Conservation (phyloP, 2,113 vertebrate genomes). For the Dendropsophus ebraccatus region DNA sequence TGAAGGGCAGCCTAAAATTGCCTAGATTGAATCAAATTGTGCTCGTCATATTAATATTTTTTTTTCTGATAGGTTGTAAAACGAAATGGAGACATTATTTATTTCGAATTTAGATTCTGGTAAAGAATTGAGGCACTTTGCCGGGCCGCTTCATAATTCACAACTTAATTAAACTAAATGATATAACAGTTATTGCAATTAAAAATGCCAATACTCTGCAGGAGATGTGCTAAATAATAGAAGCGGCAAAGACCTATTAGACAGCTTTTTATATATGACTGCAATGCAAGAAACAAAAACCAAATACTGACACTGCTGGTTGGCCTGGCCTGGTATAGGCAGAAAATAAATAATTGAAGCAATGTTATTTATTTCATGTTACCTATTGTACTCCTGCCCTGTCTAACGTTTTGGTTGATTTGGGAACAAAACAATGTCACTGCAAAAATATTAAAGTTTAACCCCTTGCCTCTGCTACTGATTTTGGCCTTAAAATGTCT, state of each 20-base stretch:
- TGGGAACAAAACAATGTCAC: not conserved
- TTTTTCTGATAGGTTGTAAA: conserved; percentile 45
- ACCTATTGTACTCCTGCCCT: not conserved
- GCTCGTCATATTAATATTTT: conserved; percentile 44
- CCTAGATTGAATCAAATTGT: conserved; percentile 51
- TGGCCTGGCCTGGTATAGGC: not conserved
- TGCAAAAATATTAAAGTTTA: not conserved
- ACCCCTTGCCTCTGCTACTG: too few species aligned
- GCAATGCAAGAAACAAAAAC: not conserved
- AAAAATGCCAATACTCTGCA: conserved; percentile 33
- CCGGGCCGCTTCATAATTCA: conserved; percentile 37
- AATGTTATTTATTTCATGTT: not conserved
- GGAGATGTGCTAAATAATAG: conserved; percentile 30
- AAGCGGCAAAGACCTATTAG: not conserved
- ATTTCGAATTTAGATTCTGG: conserved; percentile 37
- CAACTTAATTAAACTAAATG: conserved; percentile 49
- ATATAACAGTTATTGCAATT: conserved; percentile 45
- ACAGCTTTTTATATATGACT: not conserved
- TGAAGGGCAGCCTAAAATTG: conserved; percentile 47
- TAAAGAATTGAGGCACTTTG: conserved; percentile 21
- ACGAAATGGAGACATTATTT: conserved; percentile 39
- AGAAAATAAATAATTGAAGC: not conserved
- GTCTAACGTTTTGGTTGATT: not conserved
- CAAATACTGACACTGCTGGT: not conserved
- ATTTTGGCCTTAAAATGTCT: too few species aligned